A percentile compares a stretch with the other conserved stretches of the same genome.
Evolutionary conservation across 2,113 vertebrate species (phyloP).

Genomic region (Rhipidura dahli): DNA sequence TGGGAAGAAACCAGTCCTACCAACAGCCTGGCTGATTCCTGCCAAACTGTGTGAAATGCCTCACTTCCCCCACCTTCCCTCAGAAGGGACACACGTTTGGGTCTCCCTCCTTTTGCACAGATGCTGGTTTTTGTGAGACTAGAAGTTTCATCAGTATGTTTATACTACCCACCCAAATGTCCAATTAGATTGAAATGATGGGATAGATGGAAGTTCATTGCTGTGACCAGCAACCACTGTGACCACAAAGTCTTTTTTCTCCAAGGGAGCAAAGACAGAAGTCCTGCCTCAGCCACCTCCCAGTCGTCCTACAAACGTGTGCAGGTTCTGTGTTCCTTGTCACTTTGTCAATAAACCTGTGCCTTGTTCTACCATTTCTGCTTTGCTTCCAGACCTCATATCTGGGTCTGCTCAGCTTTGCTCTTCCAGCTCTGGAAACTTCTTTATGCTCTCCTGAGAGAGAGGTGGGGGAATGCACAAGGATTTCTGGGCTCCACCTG

Average conservation of each 20-base stretch:
- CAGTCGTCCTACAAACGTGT: not conserved
- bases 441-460: not conserved
- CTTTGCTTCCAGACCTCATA: not conserved
- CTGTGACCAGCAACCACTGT: not conserved
- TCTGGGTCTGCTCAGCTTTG: not conserved
- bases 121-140: not conserved
- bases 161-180: not conserved
- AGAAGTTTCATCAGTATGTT: not conserved
- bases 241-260: not conserved
- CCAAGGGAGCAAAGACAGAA: not conserved
- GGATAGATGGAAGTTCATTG: not conserved
- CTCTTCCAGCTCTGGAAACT: not conserved
- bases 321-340: not conserved
- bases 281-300: not conserved
- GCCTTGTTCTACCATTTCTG: not conserved
- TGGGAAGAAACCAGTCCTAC: too few species aligned
- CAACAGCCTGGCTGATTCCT: not conserved
- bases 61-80: not conserved
- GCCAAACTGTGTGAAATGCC: not conserved
- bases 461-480: not conserved
- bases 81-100: rapidly evolving
- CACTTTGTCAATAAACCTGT: not conserved
- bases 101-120: not conserved
- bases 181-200: not conserved
- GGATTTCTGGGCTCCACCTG: not conserved